Evolutionary conservation across 2,888 invertebrate genomes (phyloP), one percentile per base, ranked within the genome.

Genomic region (Cryptocheilus praepositus): DNA sequence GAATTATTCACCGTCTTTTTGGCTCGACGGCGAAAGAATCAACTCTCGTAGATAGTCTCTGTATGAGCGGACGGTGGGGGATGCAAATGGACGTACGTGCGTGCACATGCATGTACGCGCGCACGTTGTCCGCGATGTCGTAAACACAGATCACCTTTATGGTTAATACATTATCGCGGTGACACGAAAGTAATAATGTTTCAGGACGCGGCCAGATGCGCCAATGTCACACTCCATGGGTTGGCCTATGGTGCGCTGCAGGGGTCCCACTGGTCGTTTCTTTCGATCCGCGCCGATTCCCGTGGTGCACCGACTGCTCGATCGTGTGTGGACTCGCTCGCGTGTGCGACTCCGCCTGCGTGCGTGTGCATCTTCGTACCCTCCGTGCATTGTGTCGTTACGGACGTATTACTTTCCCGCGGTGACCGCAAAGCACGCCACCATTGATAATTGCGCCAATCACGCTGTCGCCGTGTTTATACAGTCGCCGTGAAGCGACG

Each of bases 141-240:
- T 70, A 70, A 77, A 80, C 69, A 71, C 62, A 66, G 70, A 77
- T 77, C 69, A 71, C 64, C 62, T 73, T 67, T 67, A 70, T 73
- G 68, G 70, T 69, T 70, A 60, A 76, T 72, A 73, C 64, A 64
- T 74, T 72, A 70, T 60, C 66, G 36, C 53, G 63, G 55, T 71
- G 74, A 70, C 73, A 55, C 49, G 59, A 49, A 19, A 70, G 72
- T 73, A 77, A 75, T 70, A 69, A 65, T 62, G 73, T 67, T 71
- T 64, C 58, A 49, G 43, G 61, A 25, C n/a, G 44, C 16, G 36
- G 70, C 67, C 85, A 85, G 84, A 85, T 85, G 85, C 77, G 71
- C 64, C 76, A 83, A 85, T 85, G 85, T 85, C 83, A 85, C 84
- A 81, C 76, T 80, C 78, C 76, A 75, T 71, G 81, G 73, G 67